Conservation (phyloP, 2,113 vertebrate species). For the Dipodomys merriami region DNA sequence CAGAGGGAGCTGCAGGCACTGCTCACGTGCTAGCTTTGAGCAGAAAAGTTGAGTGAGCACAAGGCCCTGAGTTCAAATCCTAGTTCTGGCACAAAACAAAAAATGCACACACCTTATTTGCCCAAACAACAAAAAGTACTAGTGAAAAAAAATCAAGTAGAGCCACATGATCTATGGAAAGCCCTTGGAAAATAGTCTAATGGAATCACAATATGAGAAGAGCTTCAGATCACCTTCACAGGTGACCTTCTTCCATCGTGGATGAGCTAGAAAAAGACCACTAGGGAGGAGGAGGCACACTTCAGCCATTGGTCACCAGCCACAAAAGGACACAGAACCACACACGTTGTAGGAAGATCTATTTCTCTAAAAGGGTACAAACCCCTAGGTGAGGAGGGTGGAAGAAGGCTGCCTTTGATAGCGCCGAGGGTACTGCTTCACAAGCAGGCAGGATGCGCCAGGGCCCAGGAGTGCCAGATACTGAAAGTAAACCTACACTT, state of each 20-base stretch:
- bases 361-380: conserved; percentile 29
- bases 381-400: background rate
- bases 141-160: conserved; percentile 33
- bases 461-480: background rate
- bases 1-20: too few species aligned
- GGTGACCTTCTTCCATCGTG: background rate
- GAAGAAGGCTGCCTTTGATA: background rate
- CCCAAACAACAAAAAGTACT: conserved; percentile 29
- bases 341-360: background rate
- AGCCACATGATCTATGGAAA: conserved; percentile 20
- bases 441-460: background rate
- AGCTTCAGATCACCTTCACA: background rate
- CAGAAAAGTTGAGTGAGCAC: too few species aligned
- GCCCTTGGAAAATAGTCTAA: background rate
- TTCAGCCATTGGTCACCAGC: background rate
- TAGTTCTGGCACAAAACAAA: too few species aligned
- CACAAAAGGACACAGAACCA: background rate
- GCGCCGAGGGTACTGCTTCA: background rate
- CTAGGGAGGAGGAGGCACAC: background rate
- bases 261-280: background rate
- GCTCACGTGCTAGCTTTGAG: too few species aligned
- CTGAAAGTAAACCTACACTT: background rate
- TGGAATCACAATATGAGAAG: background rate
- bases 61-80: too few species aligned
- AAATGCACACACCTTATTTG: background rate